Base-by-base conservation (phyloP, 1,140 invertebrate species). In the Ooceraea biroi region DNA sequence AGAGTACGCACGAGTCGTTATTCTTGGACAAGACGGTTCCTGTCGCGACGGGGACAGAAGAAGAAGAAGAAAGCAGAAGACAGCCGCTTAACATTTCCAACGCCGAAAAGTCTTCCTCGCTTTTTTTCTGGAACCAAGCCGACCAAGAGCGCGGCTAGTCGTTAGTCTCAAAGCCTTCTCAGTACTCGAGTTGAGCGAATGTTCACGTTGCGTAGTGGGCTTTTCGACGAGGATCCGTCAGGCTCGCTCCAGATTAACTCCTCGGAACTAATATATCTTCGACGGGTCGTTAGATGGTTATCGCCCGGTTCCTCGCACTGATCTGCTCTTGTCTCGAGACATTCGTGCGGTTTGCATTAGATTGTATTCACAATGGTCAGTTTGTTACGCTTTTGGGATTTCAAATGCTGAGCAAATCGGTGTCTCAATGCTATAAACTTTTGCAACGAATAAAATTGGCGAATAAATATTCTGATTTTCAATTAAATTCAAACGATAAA, bases 11-110 rank as follows among this genome's bases (percentile, higher is more conserved):
- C 84, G 85, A 61, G 74, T 85, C 63, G 91, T 92, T 92, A 91
- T 91, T 91, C 89, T 82, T 88, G 88, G 88, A 89, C 87, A 87
- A 88, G 86, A 89, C 85, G 69, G 76, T 85, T 89, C 77, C 88
- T 76, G 90, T 85, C 78, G 85, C 57, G 84, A 58, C 73, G 84
- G 69, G 74, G 14, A 1, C 17, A 25, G 11, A 82, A 10, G 25
- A 50, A 41, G 25, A 50, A 52, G 44, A 76, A 10, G 22, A 57
- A 76, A 44, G 30, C 41, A 27, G 55, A 61, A 36, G 66, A 55
- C 50, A 44, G 71, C 73, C n/a, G 58, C 71, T 87, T 57, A 84
- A 78, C 58, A 85, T 80, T 65, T 52, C 50, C 82, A 73, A 87
- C 85, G 86, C 85, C 85, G 86, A 86, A 84, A 84, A 87, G 85